A percentile compares a stretch with the other conserved stretches of the same genome.
These are phyloP conservation scores for Disparrhopalites patrizii DNA, from an alignment of 2,888 invertebrate genomes.

Conservation along the genomic window DNA sequence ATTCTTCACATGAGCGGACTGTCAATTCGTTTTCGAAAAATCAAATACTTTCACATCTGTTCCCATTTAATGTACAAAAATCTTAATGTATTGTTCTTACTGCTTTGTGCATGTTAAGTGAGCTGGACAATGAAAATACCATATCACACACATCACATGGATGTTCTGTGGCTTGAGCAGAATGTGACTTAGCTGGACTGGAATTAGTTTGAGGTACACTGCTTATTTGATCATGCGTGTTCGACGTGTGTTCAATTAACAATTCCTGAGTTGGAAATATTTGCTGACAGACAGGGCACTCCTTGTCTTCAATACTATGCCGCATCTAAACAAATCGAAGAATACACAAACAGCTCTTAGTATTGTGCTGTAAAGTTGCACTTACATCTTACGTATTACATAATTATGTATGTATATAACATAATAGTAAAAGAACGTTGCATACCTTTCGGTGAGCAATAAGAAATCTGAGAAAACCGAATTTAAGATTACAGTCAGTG, in stretches of 20 bases:
- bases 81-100: background rate
- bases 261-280: background rate
- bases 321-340: conserved; percentile 3
- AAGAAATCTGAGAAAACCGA: conserved; percentile 2
- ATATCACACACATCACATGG: conserved; percentile 18
- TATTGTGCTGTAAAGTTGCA: too few relatives aligned
- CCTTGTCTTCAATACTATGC: conserved; percentile 11
- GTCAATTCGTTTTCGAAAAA: background rate
- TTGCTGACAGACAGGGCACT: conserved; percentile 4
- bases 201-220: background rate
- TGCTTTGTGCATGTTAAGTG: conserved; percentile 14
- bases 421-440: background rate
- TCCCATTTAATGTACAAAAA: too few relatives aligned
- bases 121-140: conserved; percentile 1
- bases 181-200: background rate
- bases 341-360: too few relatives aligned
- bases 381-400: too few relatives aligned
- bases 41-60: too few relatives aligned
- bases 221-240: background rate
- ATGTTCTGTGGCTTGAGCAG: background rate
- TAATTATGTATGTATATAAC: background rate
- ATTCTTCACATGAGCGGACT: conserved; percentile 14
- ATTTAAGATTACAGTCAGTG: conserved; percentile 3
- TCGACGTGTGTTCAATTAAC: background rate
- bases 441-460: conserved; percentile 14